These are phyloP conservation scores for Antennarius striatus DNA, from an alignment of 2,113 vertebrate species.

Conservation along the genomic window DNA sequence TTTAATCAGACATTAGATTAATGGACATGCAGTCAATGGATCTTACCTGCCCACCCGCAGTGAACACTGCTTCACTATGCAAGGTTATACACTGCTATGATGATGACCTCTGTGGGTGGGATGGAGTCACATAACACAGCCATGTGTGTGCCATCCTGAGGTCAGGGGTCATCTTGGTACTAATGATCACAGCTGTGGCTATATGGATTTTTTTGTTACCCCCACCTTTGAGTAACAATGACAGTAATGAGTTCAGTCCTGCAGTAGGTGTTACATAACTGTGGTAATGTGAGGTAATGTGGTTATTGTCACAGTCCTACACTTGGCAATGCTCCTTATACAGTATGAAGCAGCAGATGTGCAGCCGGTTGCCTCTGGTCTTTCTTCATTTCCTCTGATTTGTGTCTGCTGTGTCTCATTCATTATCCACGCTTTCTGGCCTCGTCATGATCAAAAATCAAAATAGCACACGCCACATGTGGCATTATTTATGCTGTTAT, in stretches of 20 bases:
- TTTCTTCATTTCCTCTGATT: conserved; percentile 40
- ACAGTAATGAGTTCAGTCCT: too few relatives aligned
- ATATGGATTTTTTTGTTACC: too few relatives aligned
- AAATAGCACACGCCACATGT: conserved; percentile 58
- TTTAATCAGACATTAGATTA: conserved; percentile 57
- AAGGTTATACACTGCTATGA: conserved; percentile 22
- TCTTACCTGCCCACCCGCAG: conserved; percentile 42
- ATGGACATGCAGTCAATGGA: conserved; percentile 49
- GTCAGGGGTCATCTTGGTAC: conserved; percentile 46
- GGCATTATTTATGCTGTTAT: conserved; percentile 69
- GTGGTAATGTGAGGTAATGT: too few relatives aligned
- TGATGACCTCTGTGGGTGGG: conserved; percentile 32
- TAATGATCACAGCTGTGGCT: conserved; percentile 17
- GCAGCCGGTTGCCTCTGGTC: conserved; percentile 12
- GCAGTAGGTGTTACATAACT: too few relatives aligned
- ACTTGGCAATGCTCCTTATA: conserved; percentile 8
- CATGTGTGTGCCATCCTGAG: conserved; percentile 49
- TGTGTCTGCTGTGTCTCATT: conserved; percentile 33
- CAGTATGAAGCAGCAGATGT: conserved; percentile 20
- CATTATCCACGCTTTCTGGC: conserved; percentile 50
- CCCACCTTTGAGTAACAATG: too few relatives aligned
- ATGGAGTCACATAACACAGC: conserved; percentile 48
- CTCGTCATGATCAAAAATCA: conserved; percentile 63
- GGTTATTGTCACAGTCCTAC: not conserved
- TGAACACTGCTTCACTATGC: conserved; percentile 40